Evolutionary conservation across 2,113 vertebrate species (phyloP), one percentile per base, ranked within the genome.

Genomic region (Zingel zingel): DNA sequence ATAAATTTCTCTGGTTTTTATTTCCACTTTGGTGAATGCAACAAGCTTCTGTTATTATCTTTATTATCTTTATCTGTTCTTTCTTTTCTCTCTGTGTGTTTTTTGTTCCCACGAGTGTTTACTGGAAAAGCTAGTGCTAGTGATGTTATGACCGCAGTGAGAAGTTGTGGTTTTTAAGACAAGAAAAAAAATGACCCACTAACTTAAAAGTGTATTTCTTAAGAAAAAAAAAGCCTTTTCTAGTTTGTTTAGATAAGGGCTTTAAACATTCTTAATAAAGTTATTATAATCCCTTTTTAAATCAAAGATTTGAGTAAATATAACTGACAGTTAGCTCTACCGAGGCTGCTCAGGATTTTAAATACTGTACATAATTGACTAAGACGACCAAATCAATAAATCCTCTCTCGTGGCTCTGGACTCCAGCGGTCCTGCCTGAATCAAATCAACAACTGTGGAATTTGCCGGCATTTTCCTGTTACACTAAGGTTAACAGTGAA

Each of bases 361-460:
- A 78, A 83, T 8, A 39, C 36, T 9, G 27, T 39, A 25, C 43
- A 79, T 71, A 73, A 84, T 78, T 84, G 73, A 77, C 45, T 86
- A 10, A 27, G 64, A 33, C 72, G 54, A 43, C n/a, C 69, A 57
- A 75, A 81, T 90, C 81, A 76, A 85, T 87, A 75, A 71, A 36
- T 73, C 65, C 72, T 57, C 53, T 57, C 53, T 23, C 8, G 2
- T 15, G 77, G 69, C 71, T 79, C 45, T 1, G 53, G 65, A 59
- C 65, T 47, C 45, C 73, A 33, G 25, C 80, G 48, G 23, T 57
- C 65, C 10, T 15, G 50, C 13, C 64, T 16, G 21, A 80, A 68
- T 77, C 69, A 75, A 79, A 83, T 59, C 47, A 86, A 36, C 76
- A 77, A 64, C 51, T 23, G 39, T 56, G 59, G 77, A 82, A 48